Percentiles rank a stretch among this genome's conserved stretches.
phyloP scores from a whole-genome alignment of 2,888 invertebrate species.

The Liodrosophila aerea region DNA sequence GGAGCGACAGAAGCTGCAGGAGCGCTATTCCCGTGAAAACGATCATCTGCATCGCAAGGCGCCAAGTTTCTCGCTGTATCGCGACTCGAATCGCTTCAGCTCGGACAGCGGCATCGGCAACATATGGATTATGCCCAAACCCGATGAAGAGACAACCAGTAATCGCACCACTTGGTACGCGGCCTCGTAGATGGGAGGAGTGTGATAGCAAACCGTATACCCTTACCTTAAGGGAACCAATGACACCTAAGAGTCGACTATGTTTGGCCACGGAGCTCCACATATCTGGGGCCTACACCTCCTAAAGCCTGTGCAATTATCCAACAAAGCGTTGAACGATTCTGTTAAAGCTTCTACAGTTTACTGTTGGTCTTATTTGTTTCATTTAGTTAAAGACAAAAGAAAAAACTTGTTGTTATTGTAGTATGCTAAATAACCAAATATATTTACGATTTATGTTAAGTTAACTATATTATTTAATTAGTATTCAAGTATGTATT shows the following conservation, averaged over 20 bases:
- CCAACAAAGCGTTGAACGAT: too few relatives aligned
- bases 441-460: background rate
- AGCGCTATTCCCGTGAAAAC: conserved; percentile 75
- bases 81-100: conserved; percentile 82
- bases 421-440: background rate
- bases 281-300: too few relatives aligned
- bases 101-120: conserved; percentile 81
- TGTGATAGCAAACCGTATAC: conserved; percentile 9
- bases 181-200: conserved; percentile 31
- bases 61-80: conserved; percentile 77
- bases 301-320: too few relatives aligned
- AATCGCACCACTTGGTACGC: conserved; percentile 82
- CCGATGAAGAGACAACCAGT: conserved; percentile 64
- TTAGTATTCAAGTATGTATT: conserved; percentile 23
- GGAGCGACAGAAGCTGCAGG: conserved; percentile 78
- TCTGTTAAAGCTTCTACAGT: background rate
- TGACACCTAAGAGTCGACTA: too few relatives aligned
- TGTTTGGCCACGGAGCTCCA: too few relatives aligned
- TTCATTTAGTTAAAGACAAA: background rate
- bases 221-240: background rate
- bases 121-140: conserved; percentile 78
- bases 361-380: background rate
- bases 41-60: conserved; percentile 79
- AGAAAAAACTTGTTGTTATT: background rate
- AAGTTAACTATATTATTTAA: background rate